Evolutionary conservation across 2,797 vertebrate species (phyloP).

Genomic region (Parauchenoglanis ngamensis): DNA sequence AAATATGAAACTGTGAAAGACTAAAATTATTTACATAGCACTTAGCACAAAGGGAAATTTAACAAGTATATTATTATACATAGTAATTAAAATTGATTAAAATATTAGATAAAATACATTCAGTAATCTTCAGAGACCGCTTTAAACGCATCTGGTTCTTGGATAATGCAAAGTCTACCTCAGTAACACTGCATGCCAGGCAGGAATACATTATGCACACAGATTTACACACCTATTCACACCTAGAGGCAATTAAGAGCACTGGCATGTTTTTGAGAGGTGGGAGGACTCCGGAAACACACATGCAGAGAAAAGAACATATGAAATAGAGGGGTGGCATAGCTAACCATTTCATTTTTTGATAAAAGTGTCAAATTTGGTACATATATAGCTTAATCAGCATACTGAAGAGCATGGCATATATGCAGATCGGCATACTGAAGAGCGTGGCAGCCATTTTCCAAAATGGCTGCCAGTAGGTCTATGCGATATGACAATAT

Average conservation of each 20-base stretch:
- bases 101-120: not conserved
- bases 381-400: too few species aligned
- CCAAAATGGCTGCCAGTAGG: too few species aligned
- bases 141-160: not conserved
- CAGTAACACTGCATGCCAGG: not conserved
- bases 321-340: too few species aligned
- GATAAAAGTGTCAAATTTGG: too few species aligned
- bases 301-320: not conserved
- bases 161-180: not conserved
- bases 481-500: too few species aligned
- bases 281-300: not conserved
- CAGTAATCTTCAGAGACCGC: not conserved
- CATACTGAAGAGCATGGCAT: too few species aligned
- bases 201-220: not conserved
- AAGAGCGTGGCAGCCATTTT: too few species aligned
- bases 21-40: not conserved
- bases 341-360: too few species aligned
- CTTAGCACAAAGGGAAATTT: not conserved
- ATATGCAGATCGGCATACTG: too few species aligned
- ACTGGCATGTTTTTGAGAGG: not conserved
- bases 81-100: not conserved
- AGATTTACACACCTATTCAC: not conserved
- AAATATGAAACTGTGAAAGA: constrained; percentile 67
- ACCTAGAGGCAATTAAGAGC: not conserved
- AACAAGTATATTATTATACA: not conserved